Evolutionary conservation across 2,113 vertebrate species (phyloP).

Genomic region (Ginglymostoma cirratum): DNA sequence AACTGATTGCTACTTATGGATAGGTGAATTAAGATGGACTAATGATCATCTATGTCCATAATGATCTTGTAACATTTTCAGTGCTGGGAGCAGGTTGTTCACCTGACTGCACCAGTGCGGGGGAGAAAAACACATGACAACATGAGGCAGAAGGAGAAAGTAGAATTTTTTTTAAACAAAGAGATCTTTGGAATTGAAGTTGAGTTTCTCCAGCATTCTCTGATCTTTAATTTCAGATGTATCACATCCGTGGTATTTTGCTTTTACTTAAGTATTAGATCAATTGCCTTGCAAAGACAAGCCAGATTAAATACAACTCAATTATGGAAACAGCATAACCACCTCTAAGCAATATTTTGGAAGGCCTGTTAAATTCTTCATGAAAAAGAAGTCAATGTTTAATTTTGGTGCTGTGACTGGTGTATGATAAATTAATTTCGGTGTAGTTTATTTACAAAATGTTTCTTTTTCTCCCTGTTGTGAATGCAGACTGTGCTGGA

Average conservation of each 20-base stretch:
- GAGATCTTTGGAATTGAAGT: too few relatives aligned
- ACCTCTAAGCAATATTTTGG: not conserved
- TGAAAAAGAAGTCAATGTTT: not conserved
- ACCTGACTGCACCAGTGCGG: not conserved
- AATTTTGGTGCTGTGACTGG: not conserved
- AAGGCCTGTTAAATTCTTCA: not conserved
- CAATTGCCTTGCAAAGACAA: not conserved
- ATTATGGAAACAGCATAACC: not conserved
- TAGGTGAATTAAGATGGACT: not conserved
- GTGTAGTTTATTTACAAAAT: not conserved
- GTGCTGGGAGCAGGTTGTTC: not conserved
- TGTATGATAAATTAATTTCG: not conserved
- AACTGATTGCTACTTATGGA: not conserved
- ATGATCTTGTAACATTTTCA: not conserved
- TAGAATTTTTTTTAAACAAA: not conserved
- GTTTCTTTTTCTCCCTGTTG: constrained; percentile 38
- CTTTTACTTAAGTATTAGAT: not conserved
- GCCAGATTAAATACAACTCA: not conserved
- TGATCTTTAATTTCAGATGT: too few relatives aligned
- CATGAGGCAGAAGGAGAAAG: not conserved
- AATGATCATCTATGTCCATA: not conserved
- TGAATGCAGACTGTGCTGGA: constrained; percentile 75
- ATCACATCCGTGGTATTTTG: too few relatives aligned
- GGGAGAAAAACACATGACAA: not conserved
- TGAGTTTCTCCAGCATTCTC: too few relatives aligned